These are phyloP conservation scores for Dysidea cf. avara DNA, from an alignment of 37 sponge, comb jelly and placozoan species.

Conservation along the genomic window DNA sequence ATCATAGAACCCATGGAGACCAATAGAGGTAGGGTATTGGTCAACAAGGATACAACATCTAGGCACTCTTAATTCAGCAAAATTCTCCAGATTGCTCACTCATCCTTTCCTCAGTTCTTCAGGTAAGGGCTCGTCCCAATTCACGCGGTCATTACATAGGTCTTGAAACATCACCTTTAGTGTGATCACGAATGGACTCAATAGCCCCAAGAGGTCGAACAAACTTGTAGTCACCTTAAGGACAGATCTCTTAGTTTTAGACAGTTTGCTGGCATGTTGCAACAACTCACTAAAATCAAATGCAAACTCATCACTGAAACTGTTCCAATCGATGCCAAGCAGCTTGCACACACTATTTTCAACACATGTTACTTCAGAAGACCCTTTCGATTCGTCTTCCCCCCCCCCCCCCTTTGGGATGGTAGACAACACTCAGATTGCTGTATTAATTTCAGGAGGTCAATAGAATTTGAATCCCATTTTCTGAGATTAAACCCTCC, in stretches of 20 bases:
- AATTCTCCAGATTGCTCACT: no score
- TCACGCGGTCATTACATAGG: background rate
- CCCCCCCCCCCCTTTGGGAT: no score
- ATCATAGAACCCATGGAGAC: no score
- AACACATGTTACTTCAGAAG: no score
- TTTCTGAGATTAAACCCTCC: no score
- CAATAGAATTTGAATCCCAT: no score
- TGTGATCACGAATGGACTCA: constrained; percentile 1
- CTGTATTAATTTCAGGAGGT: no score
- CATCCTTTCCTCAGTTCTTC: constrained; percentile 6
- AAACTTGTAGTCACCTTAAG: constrained; percentile 17
- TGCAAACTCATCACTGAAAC: background rate
- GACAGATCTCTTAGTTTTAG: constrained; percentile 18
- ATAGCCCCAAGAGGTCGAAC: constrained; percentile 8
- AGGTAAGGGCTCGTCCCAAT: background rate
- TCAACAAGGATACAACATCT: no score
- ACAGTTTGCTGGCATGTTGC: constrained; percentile 1
- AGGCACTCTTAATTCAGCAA: no score
- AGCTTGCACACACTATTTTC: constrained; percentile 25
- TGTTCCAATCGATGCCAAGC: constrained; percentile 24
- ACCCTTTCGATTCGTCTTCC: no score
- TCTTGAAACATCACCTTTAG: constrained; percentile 20
- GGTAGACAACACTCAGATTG: no score
- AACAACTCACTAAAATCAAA: background rate
- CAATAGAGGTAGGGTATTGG: no score